Evolutionary conservation across 2,113 vertebrate species (phyloP), one percentile per base, ranked within the genome.

Genomic region (Dinomys branickii): DNA sequence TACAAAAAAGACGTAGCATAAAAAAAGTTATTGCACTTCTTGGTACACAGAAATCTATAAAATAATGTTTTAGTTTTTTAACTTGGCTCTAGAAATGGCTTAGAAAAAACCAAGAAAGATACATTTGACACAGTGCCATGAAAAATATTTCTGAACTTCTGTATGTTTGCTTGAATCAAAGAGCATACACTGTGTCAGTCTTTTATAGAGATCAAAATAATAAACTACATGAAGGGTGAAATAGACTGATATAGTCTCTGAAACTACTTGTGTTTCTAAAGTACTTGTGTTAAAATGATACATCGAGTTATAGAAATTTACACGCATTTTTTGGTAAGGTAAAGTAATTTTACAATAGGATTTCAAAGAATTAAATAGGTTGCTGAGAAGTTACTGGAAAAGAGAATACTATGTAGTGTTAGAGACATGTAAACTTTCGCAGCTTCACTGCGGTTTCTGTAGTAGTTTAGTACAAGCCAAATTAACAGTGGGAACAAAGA

Each of bases 201-300:
- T 84, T 97, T 97, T 86, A 91, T 65, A 94, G 38, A 95, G 58
- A 33, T 96, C 59, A 93, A 97, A 96, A 92, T 96, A 95, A 92
- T 97, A 75, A 97, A 88, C 81, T 58, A 10, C 10, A 59, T 85
- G 83, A 61, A 50, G 83, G 52, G 63, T 50, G 11, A 91, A 85
- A 94, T 91, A 80, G 58, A 81, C 20, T 87, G 33, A 91, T 78
- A 67, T 1, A 26, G 14, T 84, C 10, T 59, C 59, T 85, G 63
- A 93, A 77, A 92, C 56, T 88, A 84, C 41, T 87, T 92, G 9
- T 65, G 12, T 54, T 92, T 83, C 26, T 47, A 35, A 91, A 91
- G 38, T 77, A 77, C 77, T 94, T 92, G 4, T 38, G 84, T 33
- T 91, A 67, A 94, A 95, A 91, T 95, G 20, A 77, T 88, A 89